Base-by-base conservation (phyloP, 2,888 invertebrate genomes). In the Parascotia fuliginaria region DNA sequence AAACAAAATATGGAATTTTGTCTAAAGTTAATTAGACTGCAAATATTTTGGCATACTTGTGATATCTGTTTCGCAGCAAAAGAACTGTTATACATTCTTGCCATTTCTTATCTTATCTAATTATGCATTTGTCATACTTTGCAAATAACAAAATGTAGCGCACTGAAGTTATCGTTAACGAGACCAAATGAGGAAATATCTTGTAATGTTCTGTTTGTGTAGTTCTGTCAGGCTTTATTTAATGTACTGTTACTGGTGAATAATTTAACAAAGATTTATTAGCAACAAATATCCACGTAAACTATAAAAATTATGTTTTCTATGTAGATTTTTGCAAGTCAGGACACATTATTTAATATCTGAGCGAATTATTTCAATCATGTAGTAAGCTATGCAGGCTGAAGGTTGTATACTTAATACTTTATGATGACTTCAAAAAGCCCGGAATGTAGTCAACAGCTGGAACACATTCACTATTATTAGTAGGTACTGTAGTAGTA, bases 121-220 rank as follows among this genome's bases (percentile, higher is more conserved):
- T 75, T 73, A 52, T 75, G 73, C 75, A 76, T 77, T 76, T 75
- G 75, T 79, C 77, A 70, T 65, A 65, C 60, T 67, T 54, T 55
- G 65, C 64, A 72, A 74, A 78, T 75, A 72, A 55, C 31, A 32
- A 47, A 64, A 65, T 51, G 59, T 48, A 57, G 40, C 54, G 31
- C 54, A 45, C 38, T 55, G 53, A 46, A 46, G 41, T 52, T 63
- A 55, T 45, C 46, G 31, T 53, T 39, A 43, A 9, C 2, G 28
- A 31, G 19, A 32, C 15, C 14, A 47, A 42, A 66, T 48, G 58
- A 50, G 45, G 55, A 14, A 53, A 48, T 16, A 12, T 31, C 31
- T 41, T 47, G 15, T 31, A 29, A 47, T 39, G 1, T 44, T 45
- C 6, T 28, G 12, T 33, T 28, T 41, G 11, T 28, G 12, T 36